A percentile compares a stretch with the other conserved stretches of the same genome.
Evolutionary conservation across 2,888 invertebrate species (phyloP).

Genomic region (Drosophila phalerata): DNA sequence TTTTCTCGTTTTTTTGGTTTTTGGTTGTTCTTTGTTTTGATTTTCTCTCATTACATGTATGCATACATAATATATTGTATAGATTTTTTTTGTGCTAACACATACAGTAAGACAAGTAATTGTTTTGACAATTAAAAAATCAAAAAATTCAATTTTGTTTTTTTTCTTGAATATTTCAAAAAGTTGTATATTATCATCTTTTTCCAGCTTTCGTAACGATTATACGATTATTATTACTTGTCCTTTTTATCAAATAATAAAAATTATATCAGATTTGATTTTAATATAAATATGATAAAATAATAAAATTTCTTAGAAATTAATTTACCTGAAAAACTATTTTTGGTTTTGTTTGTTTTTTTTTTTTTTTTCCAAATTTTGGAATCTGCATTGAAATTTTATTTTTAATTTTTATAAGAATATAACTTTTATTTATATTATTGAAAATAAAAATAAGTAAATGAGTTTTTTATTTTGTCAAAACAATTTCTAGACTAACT

Average conservation of each 20-base stretch:
- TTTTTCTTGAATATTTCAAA: not conserved
- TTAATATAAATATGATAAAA: too few species aligned
- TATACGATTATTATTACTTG: too few species aligned
- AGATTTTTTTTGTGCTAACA: slow-evolving; percentile 23
- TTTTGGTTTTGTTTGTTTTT: too few species aligned
- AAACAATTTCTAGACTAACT: not conserved
- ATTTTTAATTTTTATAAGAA: too few species aligned
- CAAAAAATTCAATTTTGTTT: not conserved
- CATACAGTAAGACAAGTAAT: not conserved
- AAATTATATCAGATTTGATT: too few species aligned
- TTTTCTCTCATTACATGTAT: slow-evolving; percentile 57
- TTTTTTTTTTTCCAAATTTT: too few species aligned
- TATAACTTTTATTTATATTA: too few species aligned
- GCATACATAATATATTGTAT: slow-evolving; percentile 44
- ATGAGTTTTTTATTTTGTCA: not conserved
- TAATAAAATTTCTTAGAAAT: too few species aligned
- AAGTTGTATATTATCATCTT: not conserved
- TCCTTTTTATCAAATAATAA: too few species aligned
- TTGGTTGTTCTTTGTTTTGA: slow-evolving; percentile 31
- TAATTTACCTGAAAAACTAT: too few species aligned
- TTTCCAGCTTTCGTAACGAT: too few species aligned
- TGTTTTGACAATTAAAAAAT: not conserved
- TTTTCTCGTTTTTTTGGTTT: slow-evolving; percentile 18
- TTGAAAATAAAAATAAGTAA: not conserved
- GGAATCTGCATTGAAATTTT: too few species aligned